Evolutionary conservation across 2,797 vertebrate genomes (phyloP).

Genomic region (Leptodactylus fallax): DNA sequence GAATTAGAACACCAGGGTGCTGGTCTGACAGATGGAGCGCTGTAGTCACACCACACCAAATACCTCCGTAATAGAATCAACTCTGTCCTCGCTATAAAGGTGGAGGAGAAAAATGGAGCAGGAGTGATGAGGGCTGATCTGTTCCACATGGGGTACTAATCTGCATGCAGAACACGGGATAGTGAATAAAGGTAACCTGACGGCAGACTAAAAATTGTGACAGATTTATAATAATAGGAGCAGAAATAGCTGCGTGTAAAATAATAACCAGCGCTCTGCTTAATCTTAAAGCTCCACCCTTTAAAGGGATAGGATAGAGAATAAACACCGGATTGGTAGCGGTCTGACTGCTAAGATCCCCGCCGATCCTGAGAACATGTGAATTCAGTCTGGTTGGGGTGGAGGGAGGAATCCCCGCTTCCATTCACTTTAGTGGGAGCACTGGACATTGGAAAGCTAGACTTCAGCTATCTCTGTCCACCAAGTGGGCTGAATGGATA

Average conservation of each 20-base stretch:
- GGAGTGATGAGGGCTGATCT: not conserved
- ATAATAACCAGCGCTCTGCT: not conserved
- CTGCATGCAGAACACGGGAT: not conserved
- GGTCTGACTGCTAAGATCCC: too few species aligned
- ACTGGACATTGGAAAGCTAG: too few species aligned
- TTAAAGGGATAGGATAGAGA: not conserved
- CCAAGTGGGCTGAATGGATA: too few species aligned
- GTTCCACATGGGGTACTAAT: not conserved
- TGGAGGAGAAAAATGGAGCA: constrained; percentile 2
- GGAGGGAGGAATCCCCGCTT: too few species aligned
- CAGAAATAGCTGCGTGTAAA: not conserved
- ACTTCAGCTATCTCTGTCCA: too few species aligned
- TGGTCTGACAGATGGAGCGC: constrained; percentile 4
- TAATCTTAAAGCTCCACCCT: not conserved
- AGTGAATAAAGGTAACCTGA: not conserved
- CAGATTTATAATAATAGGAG: not conserved
- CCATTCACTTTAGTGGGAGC: too few species aligned
- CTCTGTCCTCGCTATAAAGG: not conserved
- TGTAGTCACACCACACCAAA: not conserved
- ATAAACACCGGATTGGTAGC: too few species aligned
- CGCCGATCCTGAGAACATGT: too few species aligned
- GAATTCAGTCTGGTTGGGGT: too few species aligned
- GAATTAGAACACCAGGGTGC: constrained; percentile 13
- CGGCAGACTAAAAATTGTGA: not conserved
- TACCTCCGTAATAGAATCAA: constrained; percentile 8